Base-by-base conservation (phyloP, 2,888 invertebrate species). In the Amiota mariae region DNA sequence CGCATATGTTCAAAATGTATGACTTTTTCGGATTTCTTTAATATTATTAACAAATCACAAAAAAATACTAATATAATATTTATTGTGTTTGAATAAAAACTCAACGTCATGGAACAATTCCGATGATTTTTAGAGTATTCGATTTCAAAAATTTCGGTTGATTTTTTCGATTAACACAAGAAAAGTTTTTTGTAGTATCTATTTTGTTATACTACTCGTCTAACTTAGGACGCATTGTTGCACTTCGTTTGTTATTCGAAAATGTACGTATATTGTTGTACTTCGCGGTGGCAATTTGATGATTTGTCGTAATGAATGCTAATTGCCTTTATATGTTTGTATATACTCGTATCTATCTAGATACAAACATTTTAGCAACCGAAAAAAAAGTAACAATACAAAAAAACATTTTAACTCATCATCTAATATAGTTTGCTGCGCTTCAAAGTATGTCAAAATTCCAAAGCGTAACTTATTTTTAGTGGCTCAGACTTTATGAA, bases 241-340 rank as follows among this genome's bases (percentile, higher is more conserved):
- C 36, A 36, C 36, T 36, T 36, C 36, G 36, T 36, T 36, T 36
- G 36, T 36, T 36, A 36, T 36, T 36, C 36, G 36, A 36, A 36
- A 6, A 36, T 36, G 6, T 36, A 6, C 6, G 0, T 36, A 36
- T 36, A 36, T 68, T 68, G n/a, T 66, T 66, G 71, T 64, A 36
- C 47, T 70, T 24, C 20, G 73, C 70, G 46, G 70, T 71, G 77
- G 77, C 79, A 86, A 85, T 84, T 85, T 84, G 85, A 84, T 86
- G 78, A 84, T 83, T 80, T 84, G 78, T 87, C 80, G 81, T 88
- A 87, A 88, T 87, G 82, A 86, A 87, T 82, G 86, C 85, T 87
- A 87, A 88, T 87, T 87, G 85, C 79, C 79, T 80, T 82, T 77
- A 82, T 82, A 82, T 81, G 84, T 80, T 82, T 77, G 81, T 82